A percentile compares a stretch with the other conserved stretches of the same genome.
phyloP scores from a whole-genome alignment of 1,140 invertebrate species.

The Nylanderia fulva region DNA sequence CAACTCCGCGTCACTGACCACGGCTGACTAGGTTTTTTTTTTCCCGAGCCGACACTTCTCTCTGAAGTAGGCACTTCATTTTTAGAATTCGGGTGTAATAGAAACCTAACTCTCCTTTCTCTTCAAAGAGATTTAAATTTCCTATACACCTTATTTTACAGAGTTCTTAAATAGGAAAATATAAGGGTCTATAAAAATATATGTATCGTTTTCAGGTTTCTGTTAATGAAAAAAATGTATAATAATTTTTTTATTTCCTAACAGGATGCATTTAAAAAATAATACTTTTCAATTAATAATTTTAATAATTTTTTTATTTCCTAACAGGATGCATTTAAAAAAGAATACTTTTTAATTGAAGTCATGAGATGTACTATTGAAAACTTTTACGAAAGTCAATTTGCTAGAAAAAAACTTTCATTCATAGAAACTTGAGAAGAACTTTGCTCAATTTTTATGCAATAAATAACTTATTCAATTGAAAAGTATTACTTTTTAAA shows the following conservation, averaged over 20 bases:
- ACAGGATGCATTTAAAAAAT: not conserved
- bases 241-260: not conserved
- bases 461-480: too few species aligned
- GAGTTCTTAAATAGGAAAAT: too few species aligned
- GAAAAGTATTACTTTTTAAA: too few species aligned
- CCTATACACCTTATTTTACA: not conserved
- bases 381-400: too few species aligned
- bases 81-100: not conserved
- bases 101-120: not conserved
- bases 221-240: not conserved
- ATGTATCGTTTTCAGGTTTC: not conserved
- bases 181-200: not conserved
- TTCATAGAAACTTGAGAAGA: not conserved
- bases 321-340: not conserved
- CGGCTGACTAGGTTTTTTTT: conserved; percentile 72
- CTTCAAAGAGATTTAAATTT: not conserved
- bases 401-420: not conserved
- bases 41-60: not conserved
- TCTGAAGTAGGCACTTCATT: not conserved
- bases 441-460: too few species aligned
- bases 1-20: conserved; percentile 71
- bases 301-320: not conserved
- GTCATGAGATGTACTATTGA: too few species aligned
- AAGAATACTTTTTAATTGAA: not conserved
- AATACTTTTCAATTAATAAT: not conserved